phyloP scores from a whole-genome alignment of 2,113 vertebrate genomes.

The Gymnarchus niloticus region DNA sequence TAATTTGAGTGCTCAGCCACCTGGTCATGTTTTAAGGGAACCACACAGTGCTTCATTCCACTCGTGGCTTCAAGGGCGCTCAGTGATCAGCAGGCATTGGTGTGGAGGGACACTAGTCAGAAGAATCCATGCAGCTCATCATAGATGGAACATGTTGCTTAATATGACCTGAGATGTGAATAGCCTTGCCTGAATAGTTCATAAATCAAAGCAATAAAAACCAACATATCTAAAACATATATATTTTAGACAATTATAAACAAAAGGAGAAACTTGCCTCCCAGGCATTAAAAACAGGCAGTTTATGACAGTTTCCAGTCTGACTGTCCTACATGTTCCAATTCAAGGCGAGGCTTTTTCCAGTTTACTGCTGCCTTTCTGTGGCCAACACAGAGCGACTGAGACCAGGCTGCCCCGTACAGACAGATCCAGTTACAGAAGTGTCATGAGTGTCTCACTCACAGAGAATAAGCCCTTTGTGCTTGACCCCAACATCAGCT shows the following conservation, averaged over 20 bases:
- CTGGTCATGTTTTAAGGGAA: too few species aligned
- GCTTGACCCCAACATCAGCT: not conserved
- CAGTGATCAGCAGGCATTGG: not conserved
- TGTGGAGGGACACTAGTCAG: not conserved
- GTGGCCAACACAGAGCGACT: not conserved
- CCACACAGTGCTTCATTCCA: too few species aligned
- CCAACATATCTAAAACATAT: not conserved
- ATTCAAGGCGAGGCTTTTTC: not conserved
- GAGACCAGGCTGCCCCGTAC: not conserved
- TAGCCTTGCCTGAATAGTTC: not conserved
- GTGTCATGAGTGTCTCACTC: not conserved
- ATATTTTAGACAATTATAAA: not conserved
- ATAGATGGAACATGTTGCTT: not conserved
- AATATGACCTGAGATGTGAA: not conserved
- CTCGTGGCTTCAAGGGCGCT: too few species aligned
- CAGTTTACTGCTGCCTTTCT: not conserved
- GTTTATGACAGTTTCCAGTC: too few species aligned
- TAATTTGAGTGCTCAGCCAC: too few species aligned
- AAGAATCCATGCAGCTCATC: not conserved
- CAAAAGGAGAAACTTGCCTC: not conserved
- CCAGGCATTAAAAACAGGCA: too few species aligned
- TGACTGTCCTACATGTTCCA: not conserved
- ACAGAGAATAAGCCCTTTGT: constrained; percentile 29
- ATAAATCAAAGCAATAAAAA: not conserved
- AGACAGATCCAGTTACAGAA: constrained; percentile 20